Evolutionary conservation across 2,113 vertebrate species (phyloP).

Genomic region (Malurus alboscapulatus): DNA sequence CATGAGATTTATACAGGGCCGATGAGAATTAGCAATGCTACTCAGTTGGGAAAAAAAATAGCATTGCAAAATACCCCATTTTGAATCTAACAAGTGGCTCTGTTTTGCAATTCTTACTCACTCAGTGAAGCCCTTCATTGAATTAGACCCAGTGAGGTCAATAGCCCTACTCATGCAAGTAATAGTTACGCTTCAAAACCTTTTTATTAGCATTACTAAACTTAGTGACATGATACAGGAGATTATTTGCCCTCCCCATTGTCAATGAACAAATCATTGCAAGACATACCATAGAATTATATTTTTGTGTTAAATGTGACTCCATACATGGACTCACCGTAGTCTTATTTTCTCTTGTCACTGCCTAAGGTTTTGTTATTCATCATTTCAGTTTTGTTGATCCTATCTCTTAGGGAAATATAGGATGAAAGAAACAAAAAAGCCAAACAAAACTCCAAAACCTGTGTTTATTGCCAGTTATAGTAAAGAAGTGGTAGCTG

Average conservation of each 20-base stretch:
- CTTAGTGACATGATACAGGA: not conserved
- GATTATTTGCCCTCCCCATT: not conserved
- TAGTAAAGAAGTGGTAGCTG: not conserved
- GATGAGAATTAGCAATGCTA: not conserved
- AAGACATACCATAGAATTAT: not conserved
- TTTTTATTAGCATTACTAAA: constrained; percentile 18
- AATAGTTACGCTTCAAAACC: not conserved
- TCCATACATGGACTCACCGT: not conserved
- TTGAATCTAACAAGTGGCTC: not conserved
- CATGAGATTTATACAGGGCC: not conserved
- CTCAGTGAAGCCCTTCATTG: not conserved
- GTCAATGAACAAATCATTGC: not conserved
- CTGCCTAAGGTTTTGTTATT: not conserved
- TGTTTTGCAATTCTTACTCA: constrained; percentile 12
- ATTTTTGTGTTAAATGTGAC: not conserved
- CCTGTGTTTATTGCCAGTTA: not conserved
- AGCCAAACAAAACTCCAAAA: not conserved
- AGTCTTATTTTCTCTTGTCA: not conserved
- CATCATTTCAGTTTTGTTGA: not conserved
- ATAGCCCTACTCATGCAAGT: not conserved
- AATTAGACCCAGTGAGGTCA: not conserved
- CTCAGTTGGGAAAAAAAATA: not conserved
- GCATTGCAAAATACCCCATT: not conserved
- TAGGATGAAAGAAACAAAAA: not conserved
- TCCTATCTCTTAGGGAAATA: not conserved